Evolutionary conservation across 2,888 invertebrate species (phyloP).

Genomic region (Caenorhabditis sp.): DNA sequence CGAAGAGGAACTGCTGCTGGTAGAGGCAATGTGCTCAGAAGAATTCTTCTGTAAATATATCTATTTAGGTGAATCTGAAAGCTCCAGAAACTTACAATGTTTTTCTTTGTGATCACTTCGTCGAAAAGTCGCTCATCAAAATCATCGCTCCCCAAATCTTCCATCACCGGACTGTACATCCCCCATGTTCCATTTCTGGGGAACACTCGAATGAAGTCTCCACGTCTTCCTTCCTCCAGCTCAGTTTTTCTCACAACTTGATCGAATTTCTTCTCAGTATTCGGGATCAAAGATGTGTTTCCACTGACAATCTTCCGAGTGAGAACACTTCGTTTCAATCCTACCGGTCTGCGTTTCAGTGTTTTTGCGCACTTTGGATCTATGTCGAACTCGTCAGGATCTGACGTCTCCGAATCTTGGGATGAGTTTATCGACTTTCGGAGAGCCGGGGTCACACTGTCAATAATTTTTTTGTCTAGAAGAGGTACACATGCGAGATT

Average conservation of each 20-base stretch:
- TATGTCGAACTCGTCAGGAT: slow-evolving; percentile 52
- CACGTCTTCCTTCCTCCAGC: slow-evolving; percentile 71
- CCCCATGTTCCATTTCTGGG: slow-evolving; percentile 74
- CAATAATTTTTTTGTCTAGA: slow-evolving; percentile 76
- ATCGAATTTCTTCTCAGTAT: slow-evolving; percentile 60
- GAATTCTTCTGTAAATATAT: slow-evolving; percentile 35
- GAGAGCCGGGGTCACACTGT: slow-evolving; percentile 52
- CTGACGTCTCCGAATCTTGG: slow-evolving; percentile 35
- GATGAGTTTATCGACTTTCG: slow-evolving; percentile 36
- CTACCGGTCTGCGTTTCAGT: slow-evolving; percentile 60
- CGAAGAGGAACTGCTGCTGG: background rate
- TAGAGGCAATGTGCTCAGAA: background rate
- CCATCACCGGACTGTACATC: slow-evolving; percentile 77
- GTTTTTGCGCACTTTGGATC: slow-evolving; percentile 62
- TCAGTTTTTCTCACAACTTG: slow-evolving; percentile 53
- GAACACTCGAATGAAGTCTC: slow-evolving; percentile 80
- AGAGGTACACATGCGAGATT: slow-evolving; percentile 91
- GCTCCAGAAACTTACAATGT: slow-evolving; percentile 16
- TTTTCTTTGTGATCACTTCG: slow-evolving; percentile 48
- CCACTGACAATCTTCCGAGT: slow-evolving; percentile 40
- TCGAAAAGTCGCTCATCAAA: slow-evolving; percentile 75
- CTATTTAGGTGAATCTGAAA: no score
- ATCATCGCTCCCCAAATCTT: slow-evolving; percentile 76
- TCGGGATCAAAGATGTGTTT: slow-evolving; percentile 48
- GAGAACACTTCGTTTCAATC: slow-evolving; percentile 56